Percentiles rank a stretch among this genome's conserved stretches.
Evolutionary conservation across 2,888 invertebrate species (phyloP).

Genomic region (Agrilus mali): DNA sequence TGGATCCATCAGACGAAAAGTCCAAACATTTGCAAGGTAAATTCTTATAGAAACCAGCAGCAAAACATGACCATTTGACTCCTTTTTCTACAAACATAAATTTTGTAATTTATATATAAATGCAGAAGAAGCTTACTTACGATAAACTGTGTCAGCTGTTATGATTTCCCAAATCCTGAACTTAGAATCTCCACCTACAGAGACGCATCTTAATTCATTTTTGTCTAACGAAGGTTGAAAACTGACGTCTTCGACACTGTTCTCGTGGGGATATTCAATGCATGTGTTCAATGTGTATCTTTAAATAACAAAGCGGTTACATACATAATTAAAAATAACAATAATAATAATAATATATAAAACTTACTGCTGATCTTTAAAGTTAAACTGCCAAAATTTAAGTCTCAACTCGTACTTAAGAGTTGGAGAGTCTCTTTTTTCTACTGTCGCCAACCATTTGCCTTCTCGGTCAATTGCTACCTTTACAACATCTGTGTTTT

Average conservation of each 20-base stretch:
- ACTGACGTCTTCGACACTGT: conserved; percentile 42
- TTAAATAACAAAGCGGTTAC: no score
- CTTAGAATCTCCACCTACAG: conserved; percentile 52
- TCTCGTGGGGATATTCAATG: conserved; percentile 59
- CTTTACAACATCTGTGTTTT: conserved; percentile 52
- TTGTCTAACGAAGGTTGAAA: conserved; percentile 41
- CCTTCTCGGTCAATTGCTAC: conserved; percentile 55
- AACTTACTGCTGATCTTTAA: conserved; percentile 44
- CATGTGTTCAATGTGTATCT: conserved; percentile 60
- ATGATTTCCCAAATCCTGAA: conserved; percentile 60
- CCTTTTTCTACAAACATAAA: conserved; percentile 34
- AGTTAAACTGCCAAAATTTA: conserved; percentile 62
- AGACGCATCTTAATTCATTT: conserved; percentile 43
- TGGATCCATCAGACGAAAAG: conserved; percentile 66
- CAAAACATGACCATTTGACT: conserved; percentile 53
- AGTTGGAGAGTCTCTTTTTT: conserved; percentile 45
- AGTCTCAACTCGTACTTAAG: conserved; percentile 50
- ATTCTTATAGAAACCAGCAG: conserved; percentile 48
- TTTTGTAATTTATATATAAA: background rate
- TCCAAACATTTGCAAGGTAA: conserved; percentile 42
- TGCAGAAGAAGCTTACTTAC: conserved; percentile 26
- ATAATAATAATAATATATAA: conserved; percentile 1
- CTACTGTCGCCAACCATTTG: conserved; percentile 62
- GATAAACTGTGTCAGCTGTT: conserved; percentile 41
- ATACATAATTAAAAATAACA: conserved; percentile 11